Evolutionary conservation across 2,797 vertebrate genomes (phyloP), one percentile per base, ranked within the genome.

Genomic region (Uromys caudimaculatus): DNA sequence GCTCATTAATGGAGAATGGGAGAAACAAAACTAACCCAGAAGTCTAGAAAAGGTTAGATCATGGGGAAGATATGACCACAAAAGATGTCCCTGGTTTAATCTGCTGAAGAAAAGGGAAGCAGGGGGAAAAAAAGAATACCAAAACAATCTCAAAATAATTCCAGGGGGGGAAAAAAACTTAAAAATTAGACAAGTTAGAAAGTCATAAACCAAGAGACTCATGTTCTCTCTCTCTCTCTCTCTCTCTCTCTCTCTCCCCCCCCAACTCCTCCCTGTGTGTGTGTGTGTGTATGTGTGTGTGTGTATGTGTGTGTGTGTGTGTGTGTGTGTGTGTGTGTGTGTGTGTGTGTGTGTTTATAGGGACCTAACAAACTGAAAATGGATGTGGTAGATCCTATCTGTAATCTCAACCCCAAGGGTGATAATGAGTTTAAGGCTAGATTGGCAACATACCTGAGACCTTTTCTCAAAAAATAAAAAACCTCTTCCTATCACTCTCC

Each of bases 171-270:
- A 52, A 73, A 73, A 75, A n/a, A 4, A 2, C 13, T 9, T 27
- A 52, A 75, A 52, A 50, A 41, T 75, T n/a, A 86, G 52, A 85
- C 32, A 95, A 92, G 27, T 67, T 12, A 79, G 76, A 76, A 92
- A 62, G 24, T 71, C 56, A 67, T 21, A 41, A 71, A 19, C 41
- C 3, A n/a, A 58, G 38, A 86, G 38, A 16, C 0, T 50, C 29
- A 7, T 47, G 1, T 29, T 21, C n/a, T 4, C 9, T 47, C 38
- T 83, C 14, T 82, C 52, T 82, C 29, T 64, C 29, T 14, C 62
- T 1, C 29, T 64, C 12, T 14, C 13, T 54, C 54, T 54, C 54
- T 54, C 73, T 77, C 75, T 76, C 44, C 32, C 71, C 23, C 4
- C 69, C 8, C 9, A 0, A 19, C 8, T 9, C 38, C 23, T 3